A percentile compares a stretch with the other conserved stretches of the same genome.
These are phyloP conservation scores for Xiphophorus maculatus DNA, from an alignment of 2,113 vertebrate species.

Conservation along the genomic window DNA sequence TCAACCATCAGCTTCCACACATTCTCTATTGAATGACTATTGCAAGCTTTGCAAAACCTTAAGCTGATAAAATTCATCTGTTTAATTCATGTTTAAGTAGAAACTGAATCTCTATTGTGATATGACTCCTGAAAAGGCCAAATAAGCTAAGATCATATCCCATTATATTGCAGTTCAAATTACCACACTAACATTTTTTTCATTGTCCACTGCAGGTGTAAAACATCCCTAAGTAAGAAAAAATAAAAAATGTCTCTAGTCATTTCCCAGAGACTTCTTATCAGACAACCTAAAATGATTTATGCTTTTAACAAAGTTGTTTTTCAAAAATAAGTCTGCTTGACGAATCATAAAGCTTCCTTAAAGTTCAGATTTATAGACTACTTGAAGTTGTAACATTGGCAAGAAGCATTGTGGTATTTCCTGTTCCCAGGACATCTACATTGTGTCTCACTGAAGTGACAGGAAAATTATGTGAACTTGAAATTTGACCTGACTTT, in stretches of 20 bases:
- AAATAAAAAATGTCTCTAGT: neutral
- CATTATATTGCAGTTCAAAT: neutral
- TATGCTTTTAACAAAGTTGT: neutral
- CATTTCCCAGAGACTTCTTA: neutral
- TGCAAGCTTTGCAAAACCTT: neutral
- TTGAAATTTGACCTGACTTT: slow-evolving; percentile 51
- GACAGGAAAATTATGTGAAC: slow-evolving; percentile 60
- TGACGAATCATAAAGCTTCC: slow-evolving; percentile 19
- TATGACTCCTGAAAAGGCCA: neutral
- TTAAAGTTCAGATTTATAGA: slow-evolving; percentile 11
- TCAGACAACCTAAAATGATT: neutral
- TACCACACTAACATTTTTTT: neutral
- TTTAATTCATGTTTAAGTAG: neutral
- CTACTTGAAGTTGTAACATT: slow-evolving; percentile 26
- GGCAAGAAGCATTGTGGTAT: slow-evolving; percentile 38
- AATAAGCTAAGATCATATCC: neutral
- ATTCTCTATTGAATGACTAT: neutral
- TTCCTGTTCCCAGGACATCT: slow-evolving; percentile 66
- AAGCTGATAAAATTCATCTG: neutral
- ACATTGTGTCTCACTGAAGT: slow-evolving; percentile 38
- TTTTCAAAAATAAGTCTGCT: slow-evolving; percentile 5
- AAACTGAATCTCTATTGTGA: neutral
- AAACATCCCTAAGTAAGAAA: neutral
- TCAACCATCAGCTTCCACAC: neutral
- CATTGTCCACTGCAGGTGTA: neutral